A percentile compares a stretch with the other conserved stretches of the same genome.
These are phyloP conservation scores for Zaprionus africanus DNA, from an alignment of 1,140 invertebrate genomes.

Conservation along the genomic window DNA sequence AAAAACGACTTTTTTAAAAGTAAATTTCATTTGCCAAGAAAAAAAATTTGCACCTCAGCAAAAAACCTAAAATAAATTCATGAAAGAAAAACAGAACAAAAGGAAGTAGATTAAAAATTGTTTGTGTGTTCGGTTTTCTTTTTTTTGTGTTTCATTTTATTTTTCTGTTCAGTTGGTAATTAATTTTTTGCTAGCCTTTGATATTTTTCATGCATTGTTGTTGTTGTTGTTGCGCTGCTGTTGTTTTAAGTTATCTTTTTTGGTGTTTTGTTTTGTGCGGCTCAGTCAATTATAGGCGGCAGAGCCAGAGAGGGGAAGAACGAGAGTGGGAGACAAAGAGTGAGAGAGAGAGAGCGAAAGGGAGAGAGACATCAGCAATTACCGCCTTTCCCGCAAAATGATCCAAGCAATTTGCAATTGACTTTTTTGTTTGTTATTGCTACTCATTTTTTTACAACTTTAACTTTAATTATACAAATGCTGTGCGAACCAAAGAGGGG, in stretches of 20 bases:
- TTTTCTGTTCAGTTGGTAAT: slow-evolving; percentile 60
- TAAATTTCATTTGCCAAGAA: slow-evolving; percentile 25
- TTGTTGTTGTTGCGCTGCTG: slow-evolving; percentile 27
- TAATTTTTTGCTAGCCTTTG: slow-evolving; percentile 56
- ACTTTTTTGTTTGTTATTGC: slow-evolving; percentile 38
- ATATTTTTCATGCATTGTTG: slow-evolving; percentile 36
- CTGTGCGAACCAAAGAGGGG: slow-evolving; percentile 16
- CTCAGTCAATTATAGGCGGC: slow-evolving; percentile 49
- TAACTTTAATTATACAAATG: slow-evolving; percentile 68
- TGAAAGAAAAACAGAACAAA: slow-evolving; percentile 47
- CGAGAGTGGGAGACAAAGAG: slow-evolving; percentile 12
- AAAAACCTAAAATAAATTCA: slow-evolving; percentile 42
- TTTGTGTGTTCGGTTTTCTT: slow-evolving; percentile 34
- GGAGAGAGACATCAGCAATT: slow-evolving; percentile 51
- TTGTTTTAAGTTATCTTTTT: slow-evolving; percentile 30
- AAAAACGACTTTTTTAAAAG: slow-evolving; percentile 18
- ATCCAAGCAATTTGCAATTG: slow-evolving; percentile 70
- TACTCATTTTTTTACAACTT: slow-evolving; percentile 67
- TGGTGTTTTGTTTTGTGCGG: slow-evolving; percentile 39
- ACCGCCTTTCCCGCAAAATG: slow-evolving; percentile 61
- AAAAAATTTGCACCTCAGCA: slow-evolving; percentile 12
- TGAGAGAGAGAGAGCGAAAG: slow-evolving; percentile 6
- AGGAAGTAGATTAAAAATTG: slow-evolving; percentile 41
- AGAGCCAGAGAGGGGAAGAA: neutral
- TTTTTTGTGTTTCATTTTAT: slow-evolving; percentile 26